Base-by-base conservation (phyloP, 2,797 vertebrate species). In the Falco concolor region DNA sequence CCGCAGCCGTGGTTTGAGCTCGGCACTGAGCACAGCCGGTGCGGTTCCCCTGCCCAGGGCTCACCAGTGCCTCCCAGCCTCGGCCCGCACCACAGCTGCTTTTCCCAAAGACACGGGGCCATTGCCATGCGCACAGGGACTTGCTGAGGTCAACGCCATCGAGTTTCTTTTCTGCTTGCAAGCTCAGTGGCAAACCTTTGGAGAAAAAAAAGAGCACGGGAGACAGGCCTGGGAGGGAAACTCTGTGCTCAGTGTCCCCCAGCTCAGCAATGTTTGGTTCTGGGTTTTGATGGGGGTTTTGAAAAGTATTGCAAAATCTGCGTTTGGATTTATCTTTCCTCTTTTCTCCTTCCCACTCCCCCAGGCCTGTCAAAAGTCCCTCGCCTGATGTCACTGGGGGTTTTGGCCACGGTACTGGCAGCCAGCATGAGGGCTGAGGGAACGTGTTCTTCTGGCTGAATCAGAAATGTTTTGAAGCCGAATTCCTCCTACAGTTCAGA, bases 231-330 rank as follows among this genome's bases (percentile, higher is more conserved):
- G 50, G 44, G 65, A 74, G 49, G 38, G 53, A 47, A 47, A 82
- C 30, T 49, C 65, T 59, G 20, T 64, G 32, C 20, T 67, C 10
- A 0, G 69, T 72, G 63, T 67, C 54, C 47, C 60, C 65, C 60
- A 92, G 60, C 13, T 67, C 52, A 95, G 40, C 3, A 2, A 27
- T 44, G 21, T 45, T 90, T 73, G 53, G 42, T 34, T 85, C 36
- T 7, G 18, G 17, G 70, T 34, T 87, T 87, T 74, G 22, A 65
- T 36, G 44, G n/a, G 47, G 21, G 34, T 90, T 94, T 86, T 92
- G 65, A 57, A 90, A 93, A 89, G 13, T 10, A n/a, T 57, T 96
- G 91, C 75, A 90, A 94, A 95, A 90, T 57, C 42, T 73, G n/a
- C 3, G 24, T 40, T 77, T 64, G 50, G 68, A 75, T 80, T 86